Base-by-base conservation (phyloP, 2,888 invertebrate genomes). In the Auanema sp. region DNA sequence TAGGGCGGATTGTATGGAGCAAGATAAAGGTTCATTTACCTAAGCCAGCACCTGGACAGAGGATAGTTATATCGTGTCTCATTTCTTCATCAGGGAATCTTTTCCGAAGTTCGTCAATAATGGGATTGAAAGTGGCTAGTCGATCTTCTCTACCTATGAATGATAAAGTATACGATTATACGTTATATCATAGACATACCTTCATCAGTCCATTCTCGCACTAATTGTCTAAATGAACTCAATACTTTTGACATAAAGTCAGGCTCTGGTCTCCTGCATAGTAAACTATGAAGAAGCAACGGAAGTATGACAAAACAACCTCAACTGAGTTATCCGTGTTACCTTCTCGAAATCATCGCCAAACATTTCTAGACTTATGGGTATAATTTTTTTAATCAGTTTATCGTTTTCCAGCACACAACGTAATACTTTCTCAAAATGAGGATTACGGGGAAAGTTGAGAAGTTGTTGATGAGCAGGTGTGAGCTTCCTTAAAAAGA, bases 41-140 rank as follows among this genome's bases (percentile, higher is more conserved):
- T 5, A 97, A 87, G 0, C 97, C 97, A n/a, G 95, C 93, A 1
- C 97, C 97, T 10, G 97, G 97, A 16, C 97, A 93, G 65, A 97
- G 85, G 59, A 96, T 89, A 77, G 89, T 89, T 18, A 93, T 87
- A 62, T 88, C 83, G 23, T 84, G 80, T 11, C 84, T 75, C 69
- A 44, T 76, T 42, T 72, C 42, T 4, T 23, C 74, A 61, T 83
- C 80, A 8, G 79, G 84, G 14, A 92, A 91, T 84, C 90, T 93
- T 64, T 89, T 87, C 14, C 87, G 84, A 60, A 90, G 88, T 85
- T 92, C 92, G 51, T 91, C 89, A 16, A 97, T 88, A 52, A 97
- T 92, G 0, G 93, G 95, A 71, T 89, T 88, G 84, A 96, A 97
- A 79, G 93, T 94, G 60, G 72, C 65, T 1, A 65, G 61, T 40